Percentiles rank a stretch among this genome's conserved stretches.
Conservation (phyloP, 2,797 vertebrate species). For the Coreius guichenoti region DNA sequence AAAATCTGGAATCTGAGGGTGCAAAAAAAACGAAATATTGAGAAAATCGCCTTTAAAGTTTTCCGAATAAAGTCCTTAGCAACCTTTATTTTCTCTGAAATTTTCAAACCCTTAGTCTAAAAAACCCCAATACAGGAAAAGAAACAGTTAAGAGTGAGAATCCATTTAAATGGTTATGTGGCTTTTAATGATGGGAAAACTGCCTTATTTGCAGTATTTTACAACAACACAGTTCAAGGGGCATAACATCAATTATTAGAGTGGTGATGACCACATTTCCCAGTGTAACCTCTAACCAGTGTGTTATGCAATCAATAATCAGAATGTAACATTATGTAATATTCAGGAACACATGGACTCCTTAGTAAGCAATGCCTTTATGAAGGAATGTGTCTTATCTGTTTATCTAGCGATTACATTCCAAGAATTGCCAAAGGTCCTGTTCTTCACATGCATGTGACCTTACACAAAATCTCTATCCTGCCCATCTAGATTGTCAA, state of each 20-base stretch:
- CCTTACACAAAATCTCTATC: slow-evolving; percentile 25
- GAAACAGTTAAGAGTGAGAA: neutral
- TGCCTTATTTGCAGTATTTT: neutral
- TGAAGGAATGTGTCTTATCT: slow-evolving; percentile 49
- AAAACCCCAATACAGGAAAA: neutral
- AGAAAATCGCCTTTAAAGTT: too few species aligned
- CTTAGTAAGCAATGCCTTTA: slow-evolving; percentile 34
- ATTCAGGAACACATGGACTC: slow-evolving; percentile 8
- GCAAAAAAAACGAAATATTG: too few species aligned
- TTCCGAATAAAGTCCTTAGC: too few species aligned
- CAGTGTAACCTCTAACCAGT: slow-evolving; percentile 17
- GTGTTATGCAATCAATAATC: slow-evolving; percentile 11
- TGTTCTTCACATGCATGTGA: slow-evolving; percentile 34
- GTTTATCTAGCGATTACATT: slow-evolving; percentile 41
- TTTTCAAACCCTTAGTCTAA: neutral
- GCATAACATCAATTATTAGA: neutral
- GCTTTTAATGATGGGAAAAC: neutral
- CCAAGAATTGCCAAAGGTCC: slow-evolving; percentile 43
- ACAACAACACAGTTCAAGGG: neutral
- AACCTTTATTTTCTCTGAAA: neutral
- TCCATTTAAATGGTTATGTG: neutral
- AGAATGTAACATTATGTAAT: slow-evolving; percentile 50
- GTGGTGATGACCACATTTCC: neutral
- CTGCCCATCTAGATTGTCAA: neutral
- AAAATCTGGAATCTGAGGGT: too few species aligned